Base-by-base conservation (phyloP, 2,888 invertebrate species). In the Uropetala carovei region DNA sequence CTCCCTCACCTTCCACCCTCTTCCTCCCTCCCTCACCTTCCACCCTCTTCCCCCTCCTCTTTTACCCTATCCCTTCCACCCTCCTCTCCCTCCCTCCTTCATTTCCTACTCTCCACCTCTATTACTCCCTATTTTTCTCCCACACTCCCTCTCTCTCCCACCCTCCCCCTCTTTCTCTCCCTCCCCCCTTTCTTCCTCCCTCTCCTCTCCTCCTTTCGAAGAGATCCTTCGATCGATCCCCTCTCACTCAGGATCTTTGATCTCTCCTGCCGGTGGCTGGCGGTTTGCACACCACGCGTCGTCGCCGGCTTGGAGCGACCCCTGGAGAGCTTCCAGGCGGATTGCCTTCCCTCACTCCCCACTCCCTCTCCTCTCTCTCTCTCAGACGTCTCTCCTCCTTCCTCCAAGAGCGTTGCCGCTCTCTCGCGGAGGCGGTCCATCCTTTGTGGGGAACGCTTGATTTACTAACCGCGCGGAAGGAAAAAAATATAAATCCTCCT, bases 361-460 rank as follows among this genome's bases (percentile, higher is more conserved):
- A 18, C 64, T 64, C 16, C 5, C 43, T 43, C 43, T 43, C 43
- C 43, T 43, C 43, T 43, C 1, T 43, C 43, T 43, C 43, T 43
- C 43, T 43, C 43, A 43, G 43, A 43, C 43, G 43, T 43, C 43
- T 43, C 43, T 43, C 43, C 43, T 43, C 43, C 43, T 43, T 43
- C 43, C 43, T 43, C 43, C 43, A 43, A 43, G 43, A 43, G 3
- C 43, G 43, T 43, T 43, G 43, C 43, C 64, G 64, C 7, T n/a
- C 64, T 16, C n/a, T 64, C 14, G 64, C 64, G 64, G 9, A 64
- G 27, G 27, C 75, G 75, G 75, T 75, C 75, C 75, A 75, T 75
- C 75, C 75, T 75, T 75, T 75, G 75, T 75, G 75, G 27, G 75
- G 75, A 75, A 75, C 75, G 75, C 75, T 75, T 75, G 75, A 75